phyloP scores from a whole-genome alignment of 2,888 invertebrate genomes.

The Ptilodon capucinus region DNA sequence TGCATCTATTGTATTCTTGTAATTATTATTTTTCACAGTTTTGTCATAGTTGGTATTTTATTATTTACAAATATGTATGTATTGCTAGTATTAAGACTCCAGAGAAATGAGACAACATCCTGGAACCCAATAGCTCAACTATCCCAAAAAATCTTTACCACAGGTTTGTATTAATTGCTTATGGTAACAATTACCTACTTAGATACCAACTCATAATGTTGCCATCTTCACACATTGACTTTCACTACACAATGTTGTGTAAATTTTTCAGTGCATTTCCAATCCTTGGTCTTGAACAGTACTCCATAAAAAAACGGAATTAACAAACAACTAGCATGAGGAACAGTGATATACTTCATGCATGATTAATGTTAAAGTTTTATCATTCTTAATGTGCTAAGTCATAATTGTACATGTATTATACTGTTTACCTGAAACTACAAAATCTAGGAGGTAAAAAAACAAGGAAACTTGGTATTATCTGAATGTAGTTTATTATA shows the following conservation, averaged over 20 bases:
- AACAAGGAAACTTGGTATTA: too few species aligned
- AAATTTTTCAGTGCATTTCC: not conserved
- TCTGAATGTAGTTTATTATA: too few species aligned
- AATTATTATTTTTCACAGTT: too few species aligned
- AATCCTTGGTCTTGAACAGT: not conserved
- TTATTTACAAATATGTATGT: slow-evolving; percentile 21
- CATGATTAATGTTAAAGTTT: not conserved
- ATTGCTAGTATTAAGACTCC: slow-evolving; percentile 54
- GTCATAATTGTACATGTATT: too few species aligned
- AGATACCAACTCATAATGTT: not conserved
- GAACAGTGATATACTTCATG: not conserved
- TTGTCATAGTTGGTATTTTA: slow-evolving; percentile 3
- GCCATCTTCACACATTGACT: not conserved
- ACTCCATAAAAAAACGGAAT: not conserved
- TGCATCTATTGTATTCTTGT: too few species aligned
- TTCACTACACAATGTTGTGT: not conserved
- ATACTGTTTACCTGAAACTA: too few species aligned
- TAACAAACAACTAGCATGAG: not conserved
- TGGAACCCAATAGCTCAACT: slow-evolving; percentile 68
- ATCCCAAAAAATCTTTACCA: slow-evolving; percentile 54
- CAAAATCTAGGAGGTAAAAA: too few species aligned
- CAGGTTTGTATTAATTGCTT: slow-evolving; percentile 61
- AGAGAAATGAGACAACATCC: slow-evolving; percentile 48
- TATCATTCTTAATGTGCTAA: not conserved
- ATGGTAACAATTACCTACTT: slow-evolving; percentile 17